Conservation (phyloP, 2,113 vertebrate genomes). For the Sphaerodactylus townsendi region DNA sequence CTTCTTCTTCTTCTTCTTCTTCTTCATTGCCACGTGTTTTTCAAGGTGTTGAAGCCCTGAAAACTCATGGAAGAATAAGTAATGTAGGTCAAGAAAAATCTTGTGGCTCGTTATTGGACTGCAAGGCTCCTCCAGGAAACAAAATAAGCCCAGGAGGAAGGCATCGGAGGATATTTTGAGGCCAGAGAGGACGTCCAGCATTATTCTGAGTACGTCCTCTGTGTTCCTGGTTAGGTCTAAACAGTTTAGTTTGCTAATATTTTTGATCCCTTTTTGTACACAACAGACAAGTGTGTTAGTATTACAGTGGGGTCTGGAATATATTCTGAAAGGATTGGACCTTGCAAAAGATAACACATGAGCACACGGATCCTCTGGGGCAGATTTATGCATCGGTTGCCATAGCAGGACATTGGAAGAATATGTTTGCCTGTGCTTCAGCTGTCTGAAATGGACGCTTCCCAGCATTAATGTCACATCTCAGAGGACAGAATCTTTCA, state of each 20-base stretch:
- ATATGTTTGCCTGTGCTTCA: constrained; percentile 6
- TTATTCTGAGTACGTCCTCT: background rate
- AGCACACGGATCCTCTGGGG: background rate
- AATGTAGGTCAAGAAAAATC: background rate
- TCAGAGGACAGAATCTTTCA: background rate
- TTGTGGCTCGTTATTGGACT: background rate
- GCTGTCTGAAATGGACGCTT: background rate
- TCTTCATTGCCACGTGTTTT: background rate
- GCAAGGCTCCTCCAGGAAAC: background rate
- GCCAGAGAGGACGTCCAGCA: background rate
- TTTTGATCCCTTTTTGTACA: background rate
- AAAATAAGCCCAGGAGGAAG: background rate
- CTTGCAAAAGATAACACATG: background rate
- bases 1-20: too few species aligned
- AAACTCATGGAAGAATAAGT: background rate
- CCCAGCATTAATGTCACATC: background rate
- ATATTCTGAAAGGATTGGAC: constrained; percentile 9
- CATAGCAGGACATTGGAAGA: constrained; percentile 13
- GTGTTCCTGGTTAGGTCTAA: background rate
- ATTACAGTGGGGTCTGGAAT: background rate
- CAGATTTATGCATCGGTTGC: background rate
- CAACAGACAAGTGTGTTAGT: background rate
- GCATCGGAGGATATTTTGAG: background rate
- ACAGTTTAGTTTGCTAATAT: background rate
- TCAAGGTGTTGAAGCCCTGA: background rate